phyloP scores from a whole-genome alignment of 2,888 invertebrate species.

The Pelosia muscerda region DNA sequence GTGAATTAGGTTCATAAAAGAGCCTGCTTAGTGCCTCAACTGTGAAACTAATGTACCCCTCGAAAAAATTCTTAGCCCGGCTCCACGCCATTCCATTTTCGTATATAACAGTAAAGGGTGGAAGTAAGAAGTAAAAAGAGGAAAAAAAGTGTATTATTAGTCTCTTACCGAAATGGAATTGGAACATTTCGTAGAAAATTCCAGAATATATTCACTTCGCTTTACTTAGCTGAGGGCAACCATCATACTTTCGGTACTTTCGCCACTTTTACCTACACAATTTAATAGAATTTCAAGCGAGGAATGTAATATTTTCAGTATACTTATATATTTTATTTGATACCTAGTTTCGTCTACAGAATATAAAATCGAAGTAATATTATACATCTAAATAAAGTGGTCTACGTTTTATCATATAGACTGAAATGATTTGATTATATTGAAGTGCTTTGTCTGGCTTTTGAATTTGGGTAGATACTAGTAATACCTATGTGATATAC shows the following conservation, averaged over 20 bases:
- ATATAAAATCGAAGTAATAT: constrained; percentile 33
- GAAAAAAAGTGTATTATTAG: constrained; percentile 86
- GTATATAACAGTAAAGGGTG: constrained; percentile 85
- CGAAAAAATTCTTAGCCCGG: constrained; percentile 32
- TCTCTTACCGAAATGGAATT: constrained; percentile 87
- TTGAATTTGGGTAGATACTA: background rate
- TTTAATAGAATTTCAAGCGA: constrained; percentile 76
- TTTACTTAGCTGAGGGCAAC: constrained; percentile 80
- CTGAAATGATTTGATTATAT: background rate
- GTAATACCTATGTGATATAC: too few species aligned
- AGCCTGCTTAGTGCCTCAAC: background rate
- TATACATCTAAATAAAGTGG: background rate
- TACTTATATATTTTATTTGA: constrained; percentile 54
- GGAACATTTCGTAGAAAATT: constrained; percentile 85
- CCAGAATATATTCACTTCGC: constrained; percentile 84
- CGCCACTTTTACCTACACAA: constrained; percentile 75
- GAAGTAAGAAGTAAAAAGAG: constrained; percentile 86
- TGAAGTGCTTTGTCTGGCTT: background rate
- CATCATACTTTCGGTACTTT: constrained; percentile 85
- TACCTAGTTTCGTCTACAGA: constrained; percentile 51
- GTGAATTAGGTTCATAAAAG: background rate
- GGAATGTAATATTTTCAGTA: constrained; percentile 66
- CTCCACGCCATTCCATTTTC: constrained; percentile 70
- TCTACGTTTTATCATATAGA: background rate
- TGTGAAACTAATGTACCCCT: background rate